These are phyloP conservation scores for Dasyprocta punctata DNA, from an alignment of 2,113 vertebrate species.

Conservation along the genomic window DNA sequence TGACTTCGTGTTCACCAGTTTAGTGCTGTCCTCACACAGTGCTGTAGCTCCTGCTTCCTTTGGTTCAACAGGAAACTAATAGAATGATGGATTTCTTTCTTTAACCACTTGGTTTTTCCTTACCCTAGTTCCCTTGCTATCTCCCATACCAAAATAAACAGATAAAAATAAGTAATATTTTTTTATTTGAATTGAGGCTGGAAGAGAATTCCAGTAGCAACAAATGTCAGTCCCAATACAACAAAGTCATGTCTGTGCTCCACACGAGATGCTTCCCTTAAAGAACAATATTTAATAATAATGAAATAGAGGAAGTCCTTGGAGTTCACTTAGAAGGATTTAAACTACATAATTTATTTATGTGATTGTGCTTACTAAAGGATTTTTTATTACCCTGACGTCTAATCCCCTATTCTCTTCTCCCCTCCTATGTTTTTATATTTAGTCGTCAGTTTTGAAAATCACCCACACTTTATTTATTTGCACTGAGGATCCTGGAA, in stretches of 20 bases:
- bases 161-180: too few species aligned
- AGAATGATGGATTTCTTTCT: background rate
- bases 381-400: background rate
- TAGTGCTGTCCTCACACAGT: background rate
- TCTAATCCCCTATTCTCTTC: conserved; percentile 5
- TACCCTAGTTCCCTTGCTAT: background rate
- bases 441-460: conserved; percentile 42
- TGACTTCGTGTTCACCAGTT: background rate
- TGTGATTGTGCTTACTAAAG: conserved; percentile 50
- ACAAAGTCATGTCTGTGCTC: background rate
- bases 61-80: background rate
- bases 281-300: conserved; percentile 17
- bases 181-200: conserved; percentile 8
- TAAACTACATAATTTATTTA: conserved; percentile 60
- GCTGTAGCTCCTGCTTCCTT: background rate
- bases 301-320: conserved; percentile 42
- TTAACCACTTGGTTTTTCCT: background rate
- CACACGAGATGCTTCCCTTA: background rate
- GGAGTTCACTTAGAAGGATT: conserved; percentile 46
- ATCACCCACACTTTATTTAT: conserved; percentile 6
- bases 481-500: background rate
- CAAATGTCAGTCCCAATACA: background rate
- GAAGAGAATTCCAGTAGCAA: background rate
- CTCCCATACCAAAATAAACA: background rate
- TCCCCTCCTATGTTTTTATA: background rate